A percentile compares a stretch with the other conserved stretches of the same genome.
Conservation (phyloP, 1,140 invertebrate species). For the Caenorhabditis latens region DNA sequence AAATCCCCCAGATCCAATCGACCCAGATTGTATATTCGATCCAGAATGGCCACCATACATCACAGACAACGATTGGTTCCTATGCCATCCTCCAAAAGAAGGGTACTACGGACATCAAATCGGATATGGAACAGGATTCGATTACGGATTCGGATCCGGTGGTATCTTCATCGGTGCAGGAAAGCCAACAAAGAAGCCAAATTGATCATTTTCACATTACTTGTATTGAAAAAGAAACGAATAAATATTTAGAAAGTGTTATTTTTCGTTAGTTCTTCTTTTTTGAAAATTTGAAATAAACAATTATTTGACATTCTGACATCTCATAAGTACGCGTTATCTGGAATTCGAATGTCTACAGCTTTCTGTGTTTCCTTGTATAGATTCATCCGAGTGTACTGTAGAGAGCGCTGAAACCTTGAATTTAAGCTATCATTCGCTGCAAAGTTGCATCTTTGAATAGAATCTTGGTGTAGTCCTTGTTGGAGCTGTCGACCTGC, state of each 20-base stretch:
- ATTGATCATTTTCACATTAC: not conserved
- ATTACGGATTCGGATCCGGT: not conserved
- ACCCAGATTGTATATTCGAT: slow-evolving; percentile 38
- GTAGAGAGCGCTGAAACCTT: no score
- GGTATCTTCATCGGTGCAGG: not conserved
- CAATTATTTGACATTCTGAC: no score
- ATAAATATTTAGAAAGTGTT: slow-evolving; percentile 35
- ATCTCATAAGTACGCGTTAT: no score
- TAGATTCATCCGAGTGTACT: no score
- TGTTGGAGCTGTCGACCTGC: no score
- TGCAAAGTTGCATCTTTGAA: no score
- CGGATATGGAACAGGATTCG: not conserved
- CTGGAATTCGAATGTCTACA: no score
- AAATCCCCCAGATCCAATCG: not conserved
- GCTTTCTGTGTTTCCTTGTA: no score
- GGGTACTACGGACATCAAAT: not conserved
- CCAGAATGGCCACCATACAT: slow-evolving; percentile 35
- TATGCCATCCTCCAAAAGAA: not conserved
- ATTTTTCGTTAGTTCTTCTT: not conserved
- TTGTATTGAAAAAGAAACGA: not conserved
- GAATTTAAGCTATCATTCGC: no score
- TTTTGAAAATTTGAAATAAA: not conserved
- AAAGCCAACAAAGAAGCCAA: not conserved
- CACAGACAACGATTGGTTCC: slow-evolving; percentile 3
- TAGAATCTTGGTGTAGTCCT: no score